phyloP scores from a whole-genome alignment of 2,797 vertebrate genomes.

The Emys orbicularis region DNA sequence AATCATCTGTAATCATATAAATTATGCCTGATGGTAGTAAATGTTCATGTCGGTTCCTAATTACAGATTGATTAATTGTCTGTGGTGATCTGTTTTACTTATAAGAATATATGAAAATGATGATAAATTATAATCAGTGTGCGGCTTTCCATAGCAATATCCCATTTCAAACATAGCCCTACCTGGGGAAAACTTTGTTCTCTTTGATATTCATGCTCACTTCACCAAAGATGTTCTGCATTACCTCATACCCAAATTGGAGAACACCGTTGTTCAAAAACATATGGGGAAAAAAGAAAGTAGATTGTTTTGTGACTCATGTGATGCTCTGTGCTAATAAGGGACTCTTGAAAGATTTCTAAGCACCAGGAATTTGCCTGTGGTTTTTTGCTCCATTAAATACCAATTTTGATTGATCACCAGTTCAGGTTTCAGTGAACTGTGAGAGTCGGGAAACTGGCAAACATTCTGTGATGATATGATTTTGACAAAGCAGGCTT shows the following conservation, averaged over 20 bases:
- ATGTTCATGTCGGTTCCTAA: conserved; percentile 84
- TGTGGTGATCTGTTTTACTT: conserved; percentile 80
- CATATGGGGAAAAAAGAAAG: rapidly evolving
- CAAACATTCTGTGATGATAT: background rate
- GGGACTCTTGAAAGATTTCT: background rate
- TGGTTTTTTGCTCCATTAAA: background rate
- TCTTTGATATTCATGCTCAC: background rate
- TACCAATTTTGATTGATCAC: background rate
- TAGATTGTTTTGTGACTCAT: background rate
- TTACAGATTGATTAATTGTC: conserved; percentile 86
- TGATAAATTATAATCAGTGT: conserved; percentile 73
- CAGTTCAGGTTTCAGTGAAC: background rate
- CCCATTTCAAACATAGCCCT: conserved; percentile 25
- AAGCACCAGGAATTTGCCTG: background rate
- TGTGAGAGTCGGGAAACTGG: background rate
- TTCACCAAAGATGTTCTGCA: background rate
- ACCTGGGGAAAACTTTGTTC: conserved; percentile 30
- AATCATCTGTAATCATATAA: conserved; percentile 88
- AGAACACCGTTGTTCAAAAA: background rate
- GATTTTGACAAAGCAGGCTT: background rate
- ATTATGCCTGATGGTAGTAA: conserved; percentile 88
- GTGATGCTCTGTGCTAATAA: background rate
- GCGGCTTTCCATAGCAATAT: conserved; percentile 26
- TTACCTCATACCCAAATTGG: background rate
- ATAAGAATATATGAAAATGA: conserved; percentile 80